These are phyloP conservation scores for Digitonthophagus gazella DNA, from an alignment of 2,888 invertebrate species.

Conservation along the genomic window DNA sequence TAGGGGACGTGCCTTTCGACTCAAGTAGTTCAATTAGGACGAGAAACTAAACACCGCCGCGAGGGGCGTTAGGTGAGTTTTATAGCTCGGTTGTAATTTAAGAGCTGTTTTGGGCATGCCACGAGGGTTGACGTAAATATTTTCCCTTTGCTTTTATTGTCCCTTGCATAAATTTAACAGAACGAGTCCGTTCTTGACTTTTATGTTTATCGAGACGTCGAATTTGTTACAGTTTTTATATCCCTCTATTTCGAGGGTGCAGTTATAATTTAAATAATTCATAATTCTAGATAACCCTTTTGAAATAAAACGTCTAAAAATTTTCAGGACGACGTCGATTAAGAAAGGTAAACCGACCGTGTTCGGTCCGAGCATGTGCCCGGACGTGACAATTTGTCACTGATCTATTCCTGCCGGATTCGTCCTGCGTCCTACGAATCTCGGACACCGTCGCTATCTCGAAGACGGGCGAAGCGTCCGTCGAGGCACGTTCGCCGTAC, in stretches of 20 bases:
- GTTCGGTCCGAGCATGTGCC: no score
- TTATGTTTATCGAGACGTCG: no score
- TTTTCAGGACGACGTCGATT: no score
- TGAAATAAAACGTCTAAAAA: no score
- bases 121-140: not conserved
- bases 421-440: not conserved
- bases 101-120: not conserved
- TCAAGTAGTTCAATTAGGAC: not conserved
- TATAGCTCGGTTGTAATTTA: not conserved
- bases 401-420: not conserved
- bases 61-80: not conserved
- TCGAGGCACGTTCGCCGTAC: conserved; percentile 16
- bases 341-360: no score
- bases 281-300: no score
- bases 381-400: not conserved
- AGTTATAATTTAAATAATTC: not conserved
- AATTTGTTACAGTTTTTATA: not conserved
- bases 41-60: not conserved
- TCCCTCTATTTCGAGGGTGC: not conserved
- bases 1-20: not conserved
- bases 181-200: not conserved
- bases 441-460: not conserved
- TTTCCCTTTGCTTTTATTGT: not conserved
- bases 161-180: not conserved
- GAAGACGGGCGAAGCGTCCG: not conserved